These are phyloP conservation scores for Ceratitis capitata DNA, from an alignment of 1,140 invertebrate genomes.

Conservation along the genomic window DNA sequence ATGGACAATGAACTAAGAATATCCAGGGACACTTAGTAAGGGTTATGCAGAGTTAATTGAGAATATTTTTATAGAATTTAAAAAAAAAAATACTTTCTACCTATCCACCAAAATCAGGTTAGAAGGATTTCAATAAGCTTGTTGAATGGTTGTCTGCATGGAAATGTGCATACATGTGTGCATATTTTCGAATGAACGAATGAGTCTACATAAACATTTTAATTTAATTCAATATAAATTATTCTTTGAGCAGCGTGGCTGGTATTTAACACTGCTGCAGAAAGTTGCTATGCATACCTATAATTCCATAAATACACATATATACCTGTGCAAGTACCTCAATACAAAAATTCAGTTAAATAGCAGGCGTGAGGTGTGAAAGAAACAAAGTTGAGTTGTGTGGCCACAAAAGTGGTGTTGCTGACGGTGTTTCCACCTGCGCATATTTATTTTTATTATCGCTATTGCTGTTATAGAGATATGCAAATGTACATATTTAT, in stretches of 20 bases:
- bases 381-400: background rate
- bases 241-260: background rate
- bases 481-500: background rate
- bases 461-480: background rate
- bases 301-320: background rate
- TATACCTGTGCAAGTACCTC: too few species aligned
- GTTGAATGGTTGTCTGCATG: background rate
- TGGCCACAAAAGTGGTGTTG: conserved; percentile 12
- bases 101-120: too few species aligned
- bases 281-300: background rate
- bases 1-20: too few species aligned
- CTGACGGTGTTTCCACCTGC: background rate
- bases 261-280: background rate
- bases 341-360: too few species aligned
- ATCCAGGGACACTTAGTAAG: too few species aligned
- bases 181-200: conserved; percentile 18
- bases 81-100: too few species aligned
- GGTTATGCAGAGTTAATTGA: too few species aligned
- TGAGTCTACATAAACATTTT: conserved; percentile 4
- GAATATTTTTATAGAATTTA: too few species aligned
- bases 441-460: background rate
- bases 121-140: background rate
- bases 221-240: conserved; percentile 28
- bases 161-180: background rate
- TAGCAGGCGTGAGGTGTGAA: background rate